Percentiles rank a stretch among this genome's conserved stretches.
phyloP scores from a whole-genome alignment of 2,888 invertebrate genomes.

The Sarcophaga subvicina region DNA sequence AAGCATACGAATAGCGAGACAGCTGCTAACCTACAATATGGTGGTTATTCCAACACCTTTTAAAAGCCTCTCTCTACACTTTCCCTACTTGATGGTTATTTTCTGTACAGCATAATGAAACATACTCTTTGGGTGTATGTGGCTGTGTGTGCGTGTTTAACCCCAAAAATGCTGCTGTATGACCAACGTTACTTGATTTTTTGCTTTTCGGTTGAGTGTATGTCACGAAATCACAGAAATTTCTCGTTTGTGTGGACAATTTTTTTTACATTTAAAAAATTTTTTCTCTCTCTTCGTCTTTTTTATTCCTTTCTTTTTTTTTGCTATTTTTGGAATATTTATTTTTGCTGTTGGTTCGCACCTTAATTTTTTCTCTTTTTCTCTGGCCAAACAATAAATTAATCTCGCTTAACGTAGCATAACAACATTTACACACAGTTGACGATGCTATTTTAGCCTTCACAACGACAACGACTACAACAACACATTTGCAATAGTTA shows the following conservation, averaged over 20 bases:
- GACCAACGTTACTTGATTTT: constrained; percentile 42
- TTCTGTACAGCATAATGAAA: no score
- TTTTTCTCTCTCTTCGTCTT: constrained; percentile 7
- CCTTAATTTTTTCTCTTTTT: constrained; percentile 35
- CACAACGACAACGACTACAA: constrained; percentile 5
- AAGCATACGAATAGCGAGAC: constrained; percentile 12
- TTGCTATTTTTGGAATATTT: constrained; percentile 48
- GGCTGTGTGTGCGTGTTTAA: neutral
- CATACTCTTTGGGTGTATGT: no score
- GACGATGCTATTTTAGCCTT: constrained; percentile 46
- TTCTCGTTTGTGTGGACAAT: constrained; percentile 37
- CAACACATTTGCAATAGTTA: constrained; percentile 16
- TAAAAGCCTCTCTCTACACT: neutral
- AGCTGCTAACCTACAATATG: constrained; percentile 50
- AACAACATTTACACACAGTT: constrained; percentile 66
- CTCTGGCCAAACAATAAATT: constrained; percentile 65
- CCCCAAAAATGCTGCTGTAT: constrained; percentile 11
- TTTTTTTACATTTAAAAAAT: constrained; percentile 33
- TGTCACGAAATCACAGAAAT: constrained; percentile 31
- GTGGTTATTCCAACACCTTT: constrained; percentile 7
- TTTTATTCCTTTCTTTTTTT: neutral
- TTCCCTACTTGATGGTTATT: neutral
- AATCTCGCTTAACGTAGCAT: constrained; percentile 68
- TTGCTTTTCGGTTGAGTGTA: neutral
- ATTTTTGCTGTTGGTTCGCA: constrained; percentile 45